These are phyloP conservation scores for Rhagoletis zephyria DNA, from an alignment of 1,140 invertebrate genomes.

Conservation along the genomic window DNA sequence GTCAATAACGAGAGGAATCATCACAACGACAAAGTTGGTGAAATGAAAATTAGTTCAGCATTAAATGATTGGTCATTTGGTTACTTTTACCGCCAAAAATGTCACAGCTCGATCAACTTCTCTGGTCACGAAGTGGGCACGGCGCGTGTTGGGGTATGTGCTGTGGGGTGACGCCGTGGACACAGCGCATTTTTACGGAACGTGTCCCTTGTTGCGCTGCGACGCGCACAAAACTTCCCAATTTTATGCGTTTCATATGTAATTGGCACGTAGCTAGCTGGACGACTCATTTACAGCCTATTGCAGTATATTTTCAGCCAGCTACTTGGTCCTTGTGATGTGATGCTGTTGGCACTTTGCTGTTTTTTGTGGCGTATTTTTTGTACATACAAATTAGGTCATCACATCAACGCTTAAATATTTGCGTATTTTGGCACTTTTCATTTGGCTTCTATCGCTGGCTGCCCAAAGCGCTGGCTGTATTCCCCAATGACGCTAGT, in stretches of 20 bases:
- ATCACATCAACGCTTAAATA: background rate
- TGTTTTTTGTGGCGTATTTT: background rate
- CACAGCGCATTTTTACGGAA: background rate
- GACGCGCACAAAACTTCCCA: background rate
- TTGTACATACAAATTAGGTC: conserved; percentile 29
- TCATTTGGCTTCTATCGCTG: background rate
- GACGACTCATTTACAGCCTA: background rate
- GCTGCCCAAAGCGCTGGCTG: background rate
- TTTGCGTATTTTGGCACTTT: conserved; percentile 15
- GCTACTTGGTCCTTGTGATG: background rate
- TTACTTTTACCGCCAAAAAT: conserved; percentile 36
- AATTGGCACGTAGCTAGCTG: conserved; percentile 42
- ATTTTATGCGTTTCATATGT: background rate
- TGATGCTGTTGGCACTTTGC: background rate
- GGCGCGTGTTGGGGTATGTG: background rate
- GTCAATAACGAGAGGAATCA: background rate
- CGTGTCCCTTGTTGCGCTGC: background rate
- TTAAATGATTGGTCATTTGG: background rate
- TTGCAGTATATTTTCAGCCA: background rate
- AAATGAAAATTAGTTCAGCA: conserved; percentile 41
- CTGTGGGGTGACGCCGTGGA: background rate
- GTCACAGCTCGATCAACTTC: background rate
- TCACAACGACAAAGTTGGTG: background rate
- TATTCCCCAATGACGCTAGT: background rate
- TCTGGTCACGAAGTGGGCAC: background rate